Percentiles rank a stretch among this genome's conserved stretches.
phyloP scores from a whole-genome alignment of 2,113 vertebrate genomes.

The Pyxicephalus adspersus region DNA sequence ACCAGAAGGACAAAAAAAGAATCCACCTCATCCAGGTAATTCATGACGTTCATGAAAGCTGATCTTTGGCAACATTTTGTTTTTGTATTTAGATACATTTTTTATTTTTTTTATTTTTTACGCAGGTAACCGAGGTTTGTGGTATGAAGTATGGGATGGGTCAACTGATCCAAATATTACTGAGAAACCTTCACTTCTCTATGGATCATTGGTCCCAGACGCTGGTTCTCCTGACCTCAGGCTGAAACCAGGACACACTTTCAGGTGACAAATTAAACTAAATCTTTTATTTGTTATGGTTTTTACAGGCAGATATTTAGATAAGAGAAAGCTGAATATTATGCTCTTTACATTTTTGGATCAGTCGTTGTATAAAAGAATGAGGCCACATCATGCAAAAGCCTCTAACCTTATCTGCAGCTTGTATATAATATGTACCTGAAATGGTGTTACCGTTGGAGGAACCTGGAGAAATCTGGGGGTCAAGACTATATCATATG shows the following conservation, averaged over 20 bases:
- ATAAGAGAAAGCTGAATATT: no score
- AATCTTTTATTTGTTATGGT: not conserved
- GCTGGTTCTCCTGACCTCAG: conserved; percentile 71
- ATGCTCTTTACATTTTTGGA: no score
- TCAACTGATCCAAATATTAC: conserved; percentile 59
- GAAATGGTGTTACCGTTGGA: no score
- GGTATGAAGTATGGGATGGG: conserved; percentile 75
- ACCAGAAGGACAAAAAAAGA: conserved; percentile 42
- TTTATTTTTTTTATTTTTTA: conserved; percentile 1
- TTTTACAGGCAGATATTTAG: no score
- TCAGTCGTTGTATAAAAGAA: no score
- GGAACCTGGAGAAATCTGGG: no score
- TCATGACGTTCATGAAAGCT: no score
- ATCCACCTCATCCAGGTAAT: conserved; percentile 68
- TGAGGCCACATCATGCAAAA: no score
- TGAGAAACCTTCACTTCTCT: conserved; percentile 66
- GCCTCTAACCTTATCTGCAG: no score
- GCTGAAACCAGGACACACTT: conserved; percentile 63
- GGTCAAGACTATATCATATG: no score
- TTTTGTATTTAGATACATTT: not conserved
- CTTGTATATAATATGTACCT: no score
- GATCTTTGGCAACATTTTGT: no score
- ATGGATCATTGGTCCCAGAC: conserved; percentile 68
- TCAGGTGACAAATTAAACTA: conserved; percentile 66
- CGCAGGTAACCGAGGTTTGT: conserved; percentile 76